phyloP scores from a whole-genome alignment of 2,888 invertebrate genomes.

The Apomyelois bistriatella region DNA sequence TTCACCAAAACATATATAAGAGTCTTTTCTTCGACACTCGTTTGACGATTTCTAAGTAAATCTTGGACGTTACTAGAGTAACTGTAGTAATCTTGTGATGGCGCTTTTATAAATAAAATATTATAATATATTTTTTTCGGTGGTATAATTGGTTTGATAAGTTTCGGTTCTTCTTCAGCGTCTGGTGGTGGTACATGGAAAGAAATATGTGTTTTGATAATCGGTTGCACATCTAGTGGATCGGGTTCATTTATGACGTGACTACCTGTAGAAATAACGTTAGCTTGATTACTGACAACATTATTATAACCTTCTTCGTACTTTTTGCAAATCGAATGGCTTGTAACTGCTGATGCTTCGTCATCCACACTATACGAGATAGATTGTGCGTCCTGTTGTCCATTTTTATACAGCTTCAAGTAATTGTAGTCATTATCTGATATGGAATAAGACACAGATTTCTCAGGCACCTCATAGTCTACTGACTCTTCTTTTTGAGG shows the following conservation, averaged over 20 bases:
- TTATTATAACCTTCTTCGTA: background rate
- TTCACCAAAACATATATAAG: slow-evolving; percentile 87
- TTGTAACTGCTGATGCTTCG: background rate
- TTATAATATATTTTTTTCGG: slow-evolving; percentile 85
- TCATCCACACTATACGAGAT: background rate
- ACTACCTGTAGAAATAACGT: background rate
- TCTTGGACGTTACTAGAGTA: slow-evolving; percentile 45
- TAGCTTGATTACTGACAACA: background rate
- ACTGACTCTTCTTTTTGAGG: background rate
- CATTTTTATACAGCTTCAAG: slow-evolving; percentile 23
- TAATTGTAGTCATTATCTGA: slow-evolving; percentile 33
- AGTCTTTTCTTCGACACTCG: slow-evolving; percentile 83
- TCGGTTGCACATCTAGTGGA: slow-evolving; percentile 35
- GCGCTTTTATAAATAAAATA: slow-evolving; percentile 88
- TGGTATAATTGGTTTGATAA: slow-evolving; percentile 57
- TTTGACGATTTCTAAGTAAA: slow-evolving; percentile 80
- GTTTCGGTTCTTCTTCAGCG: slow-evolving; percentile 76
- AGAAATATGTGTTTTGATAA: slow-evolving; percentile 85
- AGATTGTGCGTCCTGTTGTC: slow-evolving; percentile 15
- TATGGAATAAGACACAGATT: slow-evolving; percentile 31
- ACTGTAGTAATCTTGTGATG: slow-evolving; percentile 78
- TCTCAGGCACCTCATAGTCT: slow-evolving; percentile 23
- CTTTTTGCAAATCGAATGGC: background rate
- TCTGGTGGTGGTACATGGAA: slow-evolving; percentile 88
- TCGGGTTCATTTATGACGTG: background rate